Evolutionary conservation across 2,888 invertebrate species (phyloP).

Genomic region (Clitarchus hookeri): DNA sequence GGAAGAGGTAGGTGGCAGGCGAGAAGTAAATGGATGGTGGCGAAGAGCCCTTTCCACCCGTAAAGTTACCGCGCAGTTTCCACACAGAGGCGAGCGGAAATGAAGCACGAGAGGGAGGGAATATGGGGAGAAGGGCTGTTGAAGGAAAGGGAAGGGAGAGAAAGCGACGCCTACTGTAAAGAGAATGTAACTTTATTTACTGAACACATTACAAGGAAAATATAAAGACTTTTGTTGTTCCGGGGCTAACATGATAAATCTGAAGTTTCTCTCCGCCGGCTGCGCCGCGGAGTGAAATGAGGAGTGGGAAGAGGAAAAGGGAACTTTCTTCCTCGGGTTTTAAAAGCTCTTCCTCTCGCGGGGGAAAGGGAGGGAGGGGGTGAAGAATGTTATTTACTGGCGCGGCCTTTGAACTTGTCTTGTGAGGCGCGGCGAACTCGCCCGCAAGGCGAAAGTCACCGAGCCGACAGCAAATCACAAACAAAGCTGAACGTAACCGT

Average conservation of each 20-base stretch:
- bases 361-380: neutral
- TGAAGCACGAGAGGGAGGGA: neutral
- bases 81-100: neutral
- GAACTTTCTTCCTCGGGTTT: slow-evolving; percentile 9
- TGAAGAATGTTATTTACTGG: slow-evolving; percentile 21
- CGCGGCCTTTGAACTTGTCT: neutral
- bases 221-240: slow-evolving; percentile 27
- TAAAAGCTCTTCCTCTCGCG: slow-evolving; percentile 17
- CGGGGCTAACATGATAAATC: slow-evolving; percentile 22
- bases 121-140: neutral
- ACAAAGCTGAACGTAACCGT: too few relatives aligned
- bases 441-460: neutral
- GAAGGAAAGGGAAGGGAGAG: neutral
- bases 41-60: neutral
- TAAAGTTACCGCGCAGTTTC: slow-evolving; percentile 20
- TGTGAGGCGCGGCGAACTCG: neutral
- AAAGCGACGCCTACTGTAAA: slow-evolving; percentile 15
- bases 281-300: neutral
- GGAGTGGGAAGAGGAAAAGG: neutral
- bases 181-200: slow-evolving; percentile 28
- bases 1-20: too few relatives aligned
- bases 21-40: neutral
- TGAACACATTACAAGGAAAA: slow-evolving; percentile 25
- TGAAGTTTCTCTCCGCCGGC: slow-evolving; percentile 7
- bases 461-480: neutral